Conservation (phyloP, 1,140 invertebrate genomes). For the Alviniconcha marisindica region DNA sequence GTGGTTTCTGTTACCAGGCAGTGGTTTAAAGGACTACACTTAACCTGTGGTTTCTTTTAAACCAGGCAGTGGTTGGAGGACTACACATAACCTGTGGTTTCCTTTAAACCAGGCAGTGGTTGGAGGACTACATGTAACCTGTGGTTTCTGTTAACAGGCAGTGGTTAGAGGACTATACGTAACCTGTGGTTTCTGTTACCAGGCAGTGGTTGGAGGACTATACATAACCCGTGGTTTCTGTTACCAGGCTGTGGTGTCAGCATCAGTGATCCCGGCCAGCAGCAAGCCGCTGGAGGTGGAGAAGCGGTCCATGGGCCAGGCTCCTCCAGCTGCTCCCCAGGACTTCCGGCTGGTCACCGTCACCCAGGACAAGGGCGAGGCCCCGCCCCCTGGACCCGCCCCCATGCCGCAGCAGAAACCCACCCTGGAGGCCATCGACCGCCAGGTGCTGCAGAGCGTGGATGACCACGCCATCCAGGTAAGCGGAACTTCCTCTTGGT, state of each 20-base stretch:
- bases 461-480: slow-evolving; percentile 74
- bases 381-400: slow-evolving; percentile 53
- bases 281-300: slow-evolving; percentile 62
- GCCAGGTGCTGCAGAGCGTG: slow-evolving; percentile 70
- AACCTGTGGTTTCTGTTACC: too few relatives aligned
- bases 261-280: slow-evolving; percentile 38
- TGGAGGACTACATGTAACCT: too few relatives aligned
- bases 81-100: too few relatives aligned
- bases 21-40: too few relatives aligned
- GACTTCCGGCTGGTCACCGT: slow-evolving; percentile 62
- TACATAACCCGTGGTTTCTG: too few relatives aligned
- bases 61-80: too few relatives aligned
- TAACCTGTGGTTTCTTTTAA: too few relatives aligned
- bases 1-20: too few relatives aligned
- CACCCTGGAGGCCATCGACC: slow-evolving; percentile 66
- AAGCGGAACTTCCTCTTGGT: background rate
- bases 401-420: slow-evolving; percentile 62
- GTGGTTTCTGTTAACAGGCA: too few relatives aligned
- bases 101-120: too few relatives aligned
- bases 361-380: slow-evolving; percentile 54
- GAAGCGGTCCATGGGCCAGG: slow-evolving; percentile 59
- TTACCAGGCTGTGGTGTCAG: slow-evolving; percentile 6
- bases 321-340: slow-evolving; percentile 58
- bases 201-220: too few relatives aligned
- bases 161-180: too few relatives aligned